These are phyloP conservation scores for Arctia plantaginis DNA, from an alignment of 2,888 invertebrate genomes.

Conservation along the genomic window DNA sequence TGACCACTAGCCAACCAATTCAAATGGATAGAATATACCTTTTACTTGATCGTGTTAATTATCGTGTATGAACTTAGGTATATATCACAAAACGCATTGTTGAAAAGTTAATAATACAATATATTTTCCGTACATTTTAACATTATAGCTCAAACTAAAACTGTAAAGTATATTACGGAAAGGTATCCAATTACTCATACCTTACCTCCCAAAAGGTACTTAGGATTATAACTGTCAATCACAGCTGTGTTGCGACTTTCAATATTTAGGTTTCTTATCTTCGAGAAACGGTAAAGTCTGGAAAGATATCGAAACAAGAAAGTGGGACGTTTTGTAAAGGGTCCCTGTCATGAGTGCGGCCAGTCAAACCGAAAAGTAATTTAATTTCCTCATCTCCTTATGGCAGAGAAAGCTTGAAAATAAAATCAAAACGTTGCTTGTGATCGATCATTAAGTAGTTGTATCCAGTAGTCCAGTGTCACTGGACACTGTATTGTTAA, in stretches of 20 bases:
- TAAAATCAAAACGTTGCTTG: not conserved
- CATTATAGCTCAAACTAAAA: no score
- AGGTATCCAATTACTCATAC: not conserved
- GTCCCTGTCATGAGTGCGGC: no score
- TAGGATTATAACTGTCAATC: not conserved
- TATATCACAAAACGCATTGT: not conserved
- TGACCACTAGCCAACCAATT: not conserved
- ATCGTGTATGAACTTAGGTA: not conserved
- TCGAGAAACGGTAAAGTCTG: not conserved
- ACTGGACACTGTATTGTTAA: not conserved
- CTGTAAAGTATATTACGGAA: not conserved
- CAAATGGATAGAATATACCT: not conserved
- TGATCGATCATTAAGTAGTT: not conserved
- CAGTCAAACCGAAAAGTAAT: not conserved
- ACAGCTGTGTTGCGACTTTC: not conserved
- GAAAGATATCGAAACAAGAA: not conserved
- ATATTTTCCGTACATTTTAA: no score
- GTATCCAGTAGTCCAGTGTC: not conserved
- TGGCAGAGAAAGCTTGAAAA: not conserved
- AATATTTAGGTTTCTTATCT: not conserved
- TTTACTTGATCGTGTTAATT: not conserved
- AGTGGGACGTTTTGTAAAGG: not conserved
- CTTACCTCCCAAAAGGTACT: not conserved
- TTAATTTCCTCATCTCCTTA: not conserved
- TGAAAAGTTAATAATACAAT: not conserved